Evolutionary conservation across 2,113 vertebrate species (phyloP), one percentile per base, ranked within the genome.

Genomic region (Rhinolophus ferrumequinum): DNA sequence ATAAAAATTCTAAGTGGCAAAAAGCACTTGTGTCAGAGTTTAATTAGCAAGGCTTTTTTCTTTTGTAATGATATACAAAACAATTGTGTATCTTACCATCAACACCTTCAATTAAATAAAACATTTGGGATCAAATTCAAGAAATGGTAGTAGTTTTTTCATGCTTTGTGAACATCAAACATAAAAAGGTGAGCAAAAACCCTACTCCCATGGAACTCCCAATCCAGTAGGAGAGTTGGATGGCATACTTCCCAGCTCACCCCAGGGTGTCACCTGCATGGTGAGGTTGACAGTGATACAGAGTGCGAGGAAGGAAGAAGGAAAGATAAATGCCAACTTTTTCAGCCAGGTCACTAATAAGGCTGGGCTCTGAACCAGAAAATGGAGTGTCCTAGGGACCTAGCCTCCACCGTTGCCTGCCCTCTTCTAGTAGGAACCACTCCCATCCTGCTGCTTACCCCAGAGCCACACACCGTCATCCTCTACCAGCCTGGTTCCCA

Each of bases 1-100:
- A 50, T 47, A 90, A 93, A 96, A 93, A 69, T 83, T 80, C 76
- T 97, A 73, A 93, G 21, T 64, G 47, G 88, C 8, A 60, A 82
- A 87, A 79, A 95, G 47, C 54, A 44, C 54, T 79, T 80, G 38
- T 66, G 85, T 60, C 85, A 58, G 62, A 88, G 33, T 93, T 86
- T 86, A 96, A 72, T 13, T 64, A 54, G 54, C 15, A 72, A 85
- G 44, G 21, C 1, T 44, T 76, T 84, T 77, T 77, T 67, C 79
- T 90, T 62, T 79, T 10, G 4, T 64, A 58, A 38, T 41, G 8
- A 66, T 70, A 94, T 5, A 30, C 70, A 75, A 83, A 80, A 58
- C 54, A 89, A 94, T 18, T 50, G 11, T 26, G 12, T 33, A 30
- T 77, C 69, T 90, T 80, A 77, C 41, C 58, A 87, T 33, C 38